These are phyloP conservation scores for Myiagra hebetior DNA, from an alignment of 2,113 vertebrate species.

Conservation along the genomic window DNA sequence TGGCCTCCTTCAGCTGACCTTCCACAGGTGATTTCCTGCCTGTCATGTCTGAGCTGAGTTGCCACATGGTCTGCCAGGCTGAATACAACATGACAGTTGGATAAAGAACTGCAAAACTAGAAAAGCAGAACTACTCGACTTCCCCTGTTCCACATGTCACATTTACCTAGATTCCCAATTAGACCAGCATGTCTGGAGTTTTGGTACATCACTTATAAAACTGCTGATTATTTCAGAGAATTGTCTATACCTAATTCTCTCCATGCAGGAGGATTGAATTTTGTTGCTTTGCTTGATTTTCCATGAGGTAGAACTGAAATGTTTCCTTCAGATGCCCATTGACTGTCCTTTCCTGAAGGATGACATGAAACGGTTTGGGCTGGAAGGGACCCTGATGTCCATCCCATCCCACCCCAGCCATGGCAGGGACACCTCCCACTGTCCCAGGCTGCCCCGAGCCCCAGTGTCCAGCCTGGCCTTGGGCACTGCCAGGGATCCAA, in stretches of 20 bases:
- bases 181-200: not conserved
- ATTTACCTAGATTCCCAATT: not conserved
- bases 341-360: not conserved
- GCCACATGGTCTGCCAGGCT: not conserved
- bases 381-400: not conserved
- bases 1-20: not conserved
- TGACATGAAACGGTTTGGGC: not conserved
- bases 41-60: not conserved
- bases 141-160: not conserved
- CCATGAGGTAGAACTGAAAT: not conserved
- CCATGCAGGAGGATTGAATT: not conserved
- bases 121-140: not conserved
- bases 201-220: not conserved
- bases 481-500: not conserved
- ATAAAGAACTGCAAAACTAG: not conserved
- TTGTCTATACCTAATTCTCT: not conserved
- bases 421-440: not conserved
- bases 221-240: not conserved
- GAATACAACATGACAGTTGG: accelerated
- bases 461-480: not conserved
- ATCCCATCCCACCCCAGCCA: not conserved
- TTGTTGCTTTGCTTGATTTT: not conserved
- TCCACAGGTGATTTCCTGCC: not conserved
- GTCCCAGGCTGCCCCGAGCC: not conserved
- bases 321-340: not conserved